phyloP scores from a whole-genome alignment of 2,113 vertebrate genomes.

The Cichladusa arquata region DNA sequence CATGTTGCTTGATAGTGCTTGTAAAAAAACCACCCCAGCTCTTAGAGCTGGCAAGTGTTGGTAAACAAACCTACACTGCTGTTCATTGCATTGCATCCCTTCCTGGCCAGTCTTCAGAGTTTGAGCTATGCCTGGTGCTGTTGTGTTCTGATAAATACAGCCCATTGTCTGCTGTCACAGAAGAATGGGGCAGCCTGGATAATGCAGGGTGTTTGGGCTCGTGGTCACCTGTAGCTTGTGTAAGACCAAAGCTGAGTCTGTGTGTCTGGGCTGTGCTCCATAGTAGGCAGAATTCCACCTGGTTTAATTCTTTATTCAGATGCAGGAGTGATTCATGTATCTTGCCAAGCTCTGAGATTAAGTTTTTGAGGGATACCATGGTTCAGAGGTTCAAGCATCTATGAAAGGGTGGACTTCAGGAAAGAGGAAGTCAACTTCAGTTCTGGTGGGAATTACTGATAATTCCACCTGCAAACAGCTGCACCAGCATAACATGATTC shows the following conservation, averaged over 20 bases:
- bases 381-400: not conserved
- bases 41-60: not conserved
- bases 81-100: not conserved
- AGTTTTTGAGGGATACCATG: not conserved
- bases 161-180: not conserved
- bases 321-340: not conserved
- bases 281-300: not conserved
- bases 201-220: not conserved
- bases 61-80: not conserved
- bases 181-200: not conserved
- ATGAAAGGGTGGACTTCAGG: not conserved
- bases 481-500: not conserved
- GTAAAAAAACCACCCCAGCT: not conserved
- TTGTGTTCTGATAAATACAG: not conserved
- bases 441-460: not conserved
- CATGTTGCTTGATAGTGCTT: not conserved
- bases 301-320: not conserved
- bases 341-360: not conserved
- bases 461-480: not conserved
- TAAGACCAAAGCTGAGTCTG: not conserved
- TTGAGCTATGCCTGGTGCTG: not conserved
- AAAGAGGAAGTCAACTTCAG: not conserved
- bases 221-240: not conserved
- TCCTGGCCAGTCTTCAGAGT: not conserved
- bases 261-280: not conserved